These are phyloP conservation scores for Premnoplex brunnescens DNA, from an alignment of 2,797 vertebrate genomes.

Conservation along the genomic window DNA sequence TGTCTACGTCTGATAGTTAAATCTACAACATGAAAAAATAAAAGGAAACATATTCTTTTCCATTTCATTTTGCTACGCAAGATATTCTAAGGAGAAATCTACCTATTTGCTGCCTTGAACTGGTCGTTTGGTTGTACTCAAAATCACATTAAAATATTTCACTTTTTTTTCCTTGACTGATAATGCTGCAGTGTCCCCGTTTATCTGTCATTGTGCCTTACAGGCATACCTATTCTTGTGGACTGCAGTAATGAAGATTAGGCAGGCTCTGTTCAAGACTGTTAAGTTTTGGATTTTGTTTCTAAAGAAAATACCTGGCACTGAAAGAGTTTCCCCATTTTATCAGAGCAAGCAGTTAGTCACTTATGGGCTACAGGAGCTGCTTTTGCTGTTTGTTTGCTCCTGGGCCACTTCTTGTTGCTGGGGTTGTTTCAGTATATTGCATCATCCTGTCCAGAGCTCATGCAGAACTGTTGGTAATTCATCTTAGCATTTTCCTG, in stretches of 20 bases:
- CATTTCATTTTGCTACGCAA: background rate
- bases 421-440: background rate
- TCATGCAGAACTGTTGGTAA: conserved; percentile 51
- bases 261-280: background rate
- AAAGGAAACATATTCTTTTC: background rate
- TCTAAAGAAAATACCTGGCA: background rate
- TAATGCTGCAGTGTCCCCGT: background rate
- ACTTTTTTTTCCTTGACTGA: background rate
- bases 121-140: background rate
- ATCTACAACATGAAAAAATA: background rate
- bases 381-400: background rate
- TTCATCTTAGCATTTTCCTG: conserved; percentile 28
- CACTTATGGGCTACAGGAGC: background rate
- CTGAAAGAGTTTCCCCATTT: background rate
- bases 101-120: background rate
- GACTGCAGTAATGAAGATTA: background rate
- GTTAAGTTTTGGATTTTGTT: background rate
- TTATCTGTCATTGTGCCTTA: background rate
- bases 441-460: conserved; percentile 22
- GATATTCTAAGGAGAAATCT: background rate
- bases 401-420: background rate
- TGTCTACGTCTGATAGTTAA: background rate
- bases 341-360: background rate
- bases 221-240: background rate
- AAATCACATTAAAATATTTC: background rate